Base-by-base conservation (phyloP, 1,140 invertebrate species). In the Drosophila santomea region DNA sequence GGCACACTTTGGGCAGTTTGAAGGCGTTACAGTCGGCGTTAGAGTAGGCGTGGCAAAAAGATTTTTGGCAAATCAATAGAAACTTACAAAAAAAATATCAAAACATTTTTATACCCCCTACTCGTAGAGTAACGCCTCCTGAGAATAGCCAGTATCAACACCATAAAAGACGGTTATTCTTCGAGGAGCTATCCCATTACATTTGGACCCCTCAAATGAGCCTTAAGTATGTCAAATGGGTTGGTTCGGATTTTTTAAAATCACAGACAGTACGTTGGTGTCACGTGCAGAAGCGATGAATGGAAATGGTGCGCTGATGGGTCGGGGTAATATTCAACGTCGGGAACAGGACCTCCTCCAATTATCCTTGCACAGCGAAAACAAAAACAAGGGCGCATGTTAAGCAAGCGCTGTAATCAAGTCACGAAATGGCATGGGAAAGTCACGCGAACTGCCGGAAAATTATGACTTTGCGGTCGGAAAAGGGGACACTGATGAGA, bases 361-460 rank as follows among this genome's bases (percentile, higher is more conserved):
- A 64, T 64, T 74, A 64, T 74, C 48, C 57, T 39, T 4, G 10
- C 20, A 10, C 44, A 39, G 36, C 36, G 52, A 58, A 56, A 71
- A 69, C 36, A 57, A 78, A 41, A 59, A 82, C 59, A 62, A 78
- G 58, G 59, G 77, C 59, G 61, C 64, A 79, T 82, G 68, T 78
- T 80, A 63, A 58, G 67, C 67, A 61, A 68, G 62, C 59, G 71
- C 58, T 47, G 52, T 89, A 86, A 83, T 86, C 79, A 66, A 86
- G 84, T 83, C 84, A 86, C 84, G 82, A 82, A 86, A 86, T 83
- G 62, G 57, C 48, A 72, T 64, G 71, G 51, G 66, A 82, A 83
- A 86, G 83, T 86, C 83, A 86, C 83, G 84, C 83, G 72, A 80
- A 76, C 75, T 73, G 76, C 66, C 79, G 64, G 75, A 88, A 89